Conservation (phyloP, 2,888 invertebrate genomes). For the Philaethria dido region DNA sequence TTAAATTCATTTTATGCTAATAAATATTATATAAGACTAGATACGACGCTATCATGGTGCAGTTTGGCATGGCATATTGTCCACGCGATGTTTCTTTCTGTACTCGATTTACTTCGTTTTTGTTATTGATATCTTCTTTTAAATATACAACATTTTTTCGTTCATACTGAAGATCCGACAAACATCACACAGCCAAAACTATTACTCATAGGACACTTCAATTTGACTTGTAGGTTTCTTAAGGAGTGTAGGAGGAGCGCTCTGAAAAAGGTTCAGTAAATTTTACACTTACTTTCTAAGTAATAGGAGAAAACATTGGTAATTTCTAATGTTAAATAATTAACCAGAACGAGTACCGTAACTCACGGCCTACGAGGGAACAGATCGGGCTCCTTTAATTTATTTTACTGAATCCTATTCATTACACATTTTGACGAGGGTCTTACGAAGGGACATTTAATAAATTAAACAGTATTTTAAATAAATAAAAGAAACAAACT, state of each 20-base stretch:
- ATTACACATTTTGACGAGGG: slow-evolving; percentile 23
- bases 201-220: too few relatives aligned
- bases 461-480: neutral
- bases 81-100: too few relatives aligned
- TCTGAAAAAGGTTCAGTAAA: too few relatives aligned
- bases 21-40: neutral
- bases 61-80: too few relatives aligned
- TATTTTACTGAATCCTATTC: slow-evolving; percentile 21
- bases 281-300: too few relatives aligned
- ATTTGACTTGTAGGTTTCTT: too few relatives aligned
- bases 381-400: slow-evolving; percentile 12
- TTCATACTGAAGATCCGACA: too few relatives aligned
- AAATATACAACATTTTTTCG: too few relatives aligned
- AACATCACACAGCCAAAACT: too few relatives aligned
- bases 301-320: neutral
- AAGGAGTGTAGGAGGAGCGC: too few relatives aligned
- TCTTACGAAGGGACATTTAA: neutral
- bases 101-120: too few relatives aligned
- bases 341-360: neutral
- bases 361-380: neutral
- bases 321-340: neutral
- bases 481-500: neutral
- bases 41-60: neutral
- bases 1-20: slow-evolving; percentile 1
- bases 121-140: too few relatives aligned